phyloP scores from a whole-genome alignment of 1,140 invertebrate species.

The Theocolax elegans region DNA sequence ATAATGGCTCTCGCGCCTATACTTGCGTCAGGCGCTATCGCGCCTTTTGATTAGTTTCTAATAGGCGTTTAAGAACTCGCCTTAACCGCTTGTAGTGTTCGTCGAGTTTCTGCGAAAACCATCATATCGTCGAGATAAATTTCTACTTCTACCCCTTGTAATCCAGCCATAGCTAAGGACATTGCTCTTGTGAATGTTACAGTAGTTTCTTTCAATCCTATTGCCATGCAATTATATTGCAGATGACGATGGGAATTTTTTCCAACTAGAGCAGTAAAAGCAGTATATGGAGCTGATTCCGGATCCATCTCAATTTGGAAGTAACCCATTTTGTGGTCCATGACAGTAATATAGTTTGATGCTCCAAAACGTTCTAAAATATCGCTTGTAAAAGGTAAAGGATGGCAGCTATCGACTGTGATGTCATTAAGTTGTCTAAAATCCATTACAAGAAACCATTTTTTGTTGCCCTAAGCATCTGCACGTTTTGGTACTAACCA shows the following conservation, averaged over 20 bases:
- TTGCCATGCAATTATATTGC: background rate
- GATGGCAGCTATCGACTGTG: background rate
- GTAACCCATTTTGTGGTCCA: too few species aligned
- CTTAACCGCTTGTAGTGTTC: background rate
- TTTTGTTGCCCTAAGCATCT: too few species aligned
- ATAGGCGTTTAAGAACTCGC: background rate
- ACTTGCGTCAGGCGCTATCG: too few species aligned
- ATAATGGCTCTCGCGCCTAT: too few species aligned
- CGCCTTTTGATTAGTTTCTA: background rate
- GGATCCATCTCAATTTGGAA: too few species aligned
- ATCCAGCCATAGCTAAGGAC: background rate
- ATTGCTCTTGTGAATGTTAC: background rate
- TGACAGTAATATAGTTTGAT: background rate
- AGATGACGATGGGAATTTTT: too few species aligned
- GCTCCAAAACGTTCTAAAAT: too few species aligned
- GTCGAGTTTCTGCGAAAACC: background rate
- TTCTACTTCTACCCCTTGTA: background rate
- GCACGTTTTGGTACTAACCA: too few species aligned
- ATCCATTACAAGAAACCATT: too few species aligned
- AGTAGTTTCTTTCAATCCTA: background rate
- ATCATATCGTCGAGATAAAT: constrained; percentile 5
- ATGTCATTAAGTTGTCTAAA: background rate
- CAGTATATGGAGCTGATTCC: background rate
- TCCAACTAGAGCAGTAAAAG: background rate
- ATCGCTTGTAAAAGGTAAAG: background rate